Base-by-base conservation (phyloP, 1,140 invertebrate species). In the Drosophila pruinosa region DNA sequence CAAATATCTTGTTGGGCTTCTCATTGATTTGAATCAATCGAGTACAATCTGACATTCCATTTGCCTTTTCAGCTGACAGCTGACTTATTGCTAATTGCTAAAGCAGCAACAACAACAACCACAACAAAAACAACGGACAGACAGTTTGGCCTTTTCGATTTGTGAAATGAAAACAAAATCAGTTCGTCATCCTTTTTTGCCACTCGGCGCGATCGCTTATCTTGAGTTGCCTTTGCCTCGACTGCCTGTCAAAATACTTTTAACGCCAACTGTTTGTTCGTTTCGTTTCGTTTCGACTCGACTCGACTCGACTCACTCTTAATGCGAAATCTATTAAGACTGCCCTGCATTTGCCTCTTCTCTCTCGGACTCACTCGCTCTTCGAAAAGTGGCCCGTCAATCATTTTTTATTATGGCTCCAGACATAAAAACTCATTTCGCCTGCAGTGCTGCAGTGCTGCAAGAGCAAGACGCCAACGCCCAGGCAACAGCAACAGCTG, bases 61-160 rank as follows among this genome's bases (percentile, higher is more conserved):
- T 19, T 39, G 36, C 21, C 19, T 43, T 52, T 62, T 21, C 28
- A 65, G 64, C 75, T 85, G 81, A 86, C 81, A 85, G 82, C 81
- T 86, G 81, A 86, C 81, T 86, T 88, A 86, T 86, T 88, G 81
- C 81, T 86, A 86, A 86, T 86, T 86, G 81, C 82, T 77, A 76
- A 73, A 41, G 19, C 58, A 62, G 63, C 72, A 43, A 41, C 54
- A 57, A 19, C 39, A 74, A 45, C 64, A 65, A 53, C 47, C 53
- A 31, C 39, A 34, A 17, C 24, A 26, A 22, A 17, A 48, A 47
- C 28, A 36, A 22, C n/a, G 31, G 39, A 43, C 63, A 68, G 7
- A 19, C 24, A 53, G 38, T 5, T 6, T n/a, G n/a, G 17, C 38
- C 8, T 17, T 50, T 34, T 47, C 43, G 43, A 47, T 47, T 47